Base-by-base conservation (phyloP, 2,797 vertebrate genomes). In the Geotrypetes seraphini region DNA sequence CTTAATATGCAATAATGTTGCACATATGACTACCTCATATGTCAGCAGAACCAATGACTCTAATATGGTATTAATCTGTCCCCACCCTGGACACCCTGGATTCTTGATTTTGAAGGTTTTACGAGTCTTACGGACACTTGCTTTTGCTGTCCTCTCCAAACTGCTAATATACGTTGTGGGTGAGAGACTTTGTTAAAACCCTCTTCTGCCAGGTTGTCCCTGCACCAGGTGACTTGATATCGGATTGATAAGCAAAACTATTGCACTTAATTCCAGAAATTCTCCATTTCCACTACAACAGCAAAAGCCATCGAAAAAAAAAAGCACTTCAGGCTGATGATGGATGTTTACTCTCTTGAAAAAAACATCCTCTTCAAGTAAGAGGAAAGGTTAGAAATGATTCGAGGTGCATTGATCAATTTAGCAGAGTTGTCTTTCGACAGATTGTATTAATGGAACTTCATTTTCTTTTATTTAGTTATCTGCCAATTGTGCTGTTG, bases 381-480 rank as follows among this genome's bases (percentile, higher is more conserved):
- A 68, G 58, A 57, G 48, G 38, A 79, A 71, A 82, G 79, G 74
- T 79, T 69, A 79, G 68, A 66, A 80, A 80, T 76, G 57, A 76
- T 75, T 77, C 79, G 66, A 62, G 45, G 68, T 41, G 56, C 74
- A 70, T 64, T 78, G 83, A 86, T 85, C 81, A 81, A 73, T 79
- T 79, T 78, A 69, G 61, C 50, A 2, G 3, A 80, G 75, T 79
- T 77, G 75, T 80, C 69, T 79, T 78, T 74, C 51, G 24, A 72
- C 69, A 65, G 70, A 79, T 72, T 69, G 61, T 75, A 71, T 78
- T 85, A 85, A 82, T 78, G 70, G 78, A 74, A 78, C 66, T 79
- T 82, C 65, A 77, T 81, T 83, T 81, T 82, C 75, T 73, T 79
- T 73, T 69, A 78, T 79, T 75, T 78, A 54, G 63, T 66, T 49